Evolutionary conservation across 2,113 vertebrate genomes (phyloP).

Genomic region (Isurus oxyrinchus): DNA sequence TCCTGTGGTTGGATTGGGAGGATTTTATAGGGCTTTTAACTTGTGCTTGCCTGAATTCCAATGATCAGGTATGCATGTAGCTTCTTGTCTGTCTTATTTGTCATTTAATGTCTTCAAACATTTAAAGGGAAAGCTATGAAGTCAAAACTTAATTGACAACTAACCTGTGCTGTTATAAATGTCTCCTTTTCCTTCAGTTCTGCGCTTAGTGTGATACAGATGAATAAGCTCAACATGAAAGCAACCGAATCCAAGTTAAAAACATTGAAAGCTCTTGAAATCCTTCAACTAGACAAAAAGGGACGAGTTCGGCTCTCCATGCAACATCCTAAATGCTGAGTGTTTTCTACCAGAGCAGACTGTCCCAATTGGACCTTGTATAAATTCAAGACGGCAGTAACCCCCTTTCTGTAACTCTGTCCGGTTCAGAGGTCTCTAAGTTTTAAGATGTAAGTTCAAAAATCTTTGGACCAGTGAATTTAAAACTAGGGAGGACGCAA

Average conservation of each 20-base stretch:
- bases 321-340: background rate
- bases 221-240: conserved; percentile 51
- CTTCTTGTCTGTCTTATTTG: background rate
- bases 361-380: background rate
- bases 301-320: conserved; percentile 40
- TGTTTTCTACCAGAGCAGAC: background rate
- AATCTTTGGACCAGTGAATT: background rate
- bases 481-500: background rate
- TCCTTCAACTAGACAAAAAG: conserved; percentile 49
- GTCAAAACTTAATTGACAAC: background rate
- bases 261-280: conserved; percentile 50
- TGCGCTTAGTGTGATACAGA: conserved; percentile 47
- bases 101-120: background rate
- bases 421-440: background rate
- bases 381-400: background rate
- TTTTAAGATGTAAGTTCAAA: background rate
- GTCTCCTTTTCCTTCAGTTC: conserved; percentile 40
- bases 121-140: background rate
- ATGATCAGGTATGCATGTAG: background rate
- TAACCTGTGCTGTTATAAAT: background rate
- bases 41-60: background rate
- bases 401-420: background rate
- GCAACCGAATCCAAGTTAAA: conserved; percentile 49
- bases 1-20: background rate
- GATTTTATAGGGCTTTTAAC: background rate